Percentiles rank a stretch among this genome's conserved stretches.
These are phyloP conservation scores for Amphiura filiformis DNA, from an alignment of 35 echinoderm and acorn worm genomes.

Conservation along the genomic window DNA sequence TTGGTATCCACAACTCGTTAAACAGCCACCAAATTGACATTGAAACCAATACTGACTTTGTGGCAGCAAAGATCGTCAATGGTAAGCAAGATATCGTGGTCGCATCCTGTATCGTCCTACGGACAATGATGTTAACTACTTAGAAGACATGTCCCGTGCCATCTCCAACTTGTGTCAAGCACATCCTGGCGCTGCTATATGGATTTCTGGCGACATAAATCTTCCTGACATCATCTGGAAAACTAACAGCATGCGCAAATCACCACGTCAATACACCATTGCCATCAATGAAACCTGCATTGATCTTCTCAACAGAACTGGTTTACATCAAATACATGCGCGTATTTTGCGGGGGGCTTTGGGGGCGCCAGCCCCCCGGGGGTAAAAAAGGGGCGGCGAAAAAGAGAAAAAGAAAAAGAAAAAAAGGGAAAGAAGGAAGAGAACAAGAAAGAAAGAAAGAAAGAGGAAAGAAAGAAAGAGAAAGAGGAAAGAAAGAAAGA, in stretches of 20 bases:
- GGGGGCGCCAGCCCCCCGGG: too few relatives aligned
- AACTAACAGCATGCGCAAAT: background rate
- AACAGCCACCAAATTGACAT: slow-evolving; percentile 18
- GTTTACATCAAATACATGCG: background rate
- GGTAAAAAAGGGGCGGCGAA: too few relatives aligned
- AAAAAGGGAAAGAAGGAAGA: background rate
- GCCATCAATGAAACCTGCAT: background rate
- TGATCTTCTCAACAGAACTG: background rate
- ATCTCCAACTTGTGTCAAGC: background rate
- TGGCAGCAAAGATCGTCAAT: too few relatives aligned
- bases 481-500: slow-evolving; percentile 6
- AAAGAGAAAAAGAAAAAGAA: background rate
- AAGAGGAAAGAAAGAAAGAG: background rate
- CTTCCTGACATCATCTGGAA: background rate
- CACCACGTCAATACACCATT: background rate
- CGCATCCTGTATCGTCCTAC: slow-evolving; percentile 15
- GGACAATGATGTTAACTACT: background rate
- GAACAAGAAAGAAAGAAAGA: background rate
- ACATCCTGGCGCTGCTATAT: background rate
- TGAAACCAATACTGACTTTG: background rate
- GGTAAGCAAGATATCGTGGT: background rate
- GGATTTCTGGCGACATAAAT: too few relatives aligned
- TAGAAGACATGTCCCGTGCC: too few relatives aligned
- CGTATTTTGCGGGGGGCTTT: too few relatives aligned
- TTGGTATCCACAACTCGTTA: background rate